Conservation (phyloP, 2,797 vertebrate genomes). For the Lutjanus campechanus region DNA sequence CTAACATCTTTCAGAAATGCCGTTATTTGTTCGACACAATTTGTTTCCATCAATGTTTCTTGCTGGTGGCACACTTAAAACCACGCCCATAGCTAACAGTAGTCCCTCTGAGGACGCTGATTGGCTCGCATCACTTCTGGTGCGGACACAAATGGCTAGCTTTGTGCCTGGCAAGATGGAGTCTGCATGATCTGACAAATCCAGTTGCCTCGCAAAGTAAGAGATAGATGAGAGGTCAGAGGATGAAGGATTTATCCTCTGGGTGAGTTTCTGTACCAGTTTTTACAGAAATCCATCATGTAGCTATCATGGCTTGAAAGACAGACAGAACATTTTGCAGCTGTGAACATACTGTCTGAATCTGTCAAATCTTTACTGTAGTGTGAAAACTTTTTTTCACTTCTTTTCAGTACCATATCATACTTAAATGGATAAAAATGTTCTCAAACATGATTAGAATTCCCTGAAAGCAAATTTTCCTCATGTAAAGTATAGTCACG, state of each 20-base stretch:
- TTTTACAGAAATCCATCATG: neutral
- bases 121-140: no score
- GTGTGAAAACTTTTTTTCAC: slow-evolving; percentile 5
- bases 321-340: neutral
- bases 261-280: neutral
- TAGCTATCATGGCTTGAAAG: neutral
- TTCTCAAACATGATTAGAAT: neutral
- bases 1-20: no score
- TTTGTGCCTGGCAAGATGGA: no score
- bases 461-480: neutral
- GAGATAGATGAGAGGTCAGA: no score
- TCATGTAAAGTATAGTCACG: neutral
- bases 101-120: no score
- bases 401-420: neutral
- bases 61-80: no score
- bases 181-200: no score
- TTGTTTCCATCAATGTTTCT: no score
- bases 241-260: neutral
- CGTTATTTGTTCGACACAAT: no score
- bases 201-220: no score
- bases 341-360: neutral
- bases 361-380: neutral
- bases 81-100: no score
- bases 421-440: slow-evolving; percentile 1
- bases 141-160: no score